Conservation (phyloP, 2,888 invertebrate genomes). For the Leptinotarsa juncta region DNA sequence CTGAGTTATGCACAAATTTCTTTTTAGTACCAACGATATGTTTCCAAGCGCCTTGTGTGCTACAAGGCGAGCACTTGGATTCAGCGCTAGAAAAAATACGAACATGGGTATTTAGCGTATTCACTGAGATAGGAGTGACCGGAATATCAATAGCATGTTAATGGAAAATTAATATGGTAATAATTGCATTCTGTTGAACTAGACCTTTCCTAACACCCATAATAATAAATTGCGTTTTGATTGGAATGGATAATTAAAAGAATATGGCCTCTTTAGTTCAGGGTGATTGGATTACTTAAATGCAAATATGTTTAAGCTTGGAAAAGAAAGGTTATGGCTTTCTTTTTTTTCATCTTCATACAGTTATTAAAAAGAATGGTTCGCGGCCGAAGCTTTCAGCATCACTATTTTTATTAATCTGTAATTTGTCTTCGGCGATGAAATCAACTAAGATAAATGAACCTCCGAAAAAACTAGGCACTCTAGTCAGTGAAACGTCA, state of each 20-base stretch:
- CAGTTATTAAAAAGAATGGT: no score
- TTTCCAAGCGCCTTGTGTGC: background rate
- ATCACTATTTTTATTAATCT: no score
- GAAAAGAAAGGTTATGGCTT: no score
- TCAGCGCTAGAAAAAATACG: background rate
- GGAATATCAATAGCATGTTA: background rate
- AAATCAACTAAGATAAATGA: no score
- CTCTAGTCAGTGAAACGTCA: no score
- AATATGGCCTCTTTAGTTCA: background rate
- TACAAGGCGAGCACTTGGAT: background rate
- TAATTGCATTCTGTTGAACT: constrained; percentile 9
- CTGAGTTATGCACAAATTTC: background rate
- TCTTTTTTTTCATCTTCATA: no score
- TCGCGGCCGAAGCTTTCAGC: no score
- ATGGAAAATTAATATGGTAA: constrained; percentile 4
- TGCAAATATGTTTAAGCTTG: no score
- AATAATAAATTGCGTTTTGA: background rate
- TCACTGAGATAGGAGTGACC: background rate
- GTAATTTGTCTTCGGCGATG: no score
- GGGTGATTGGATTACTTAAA: background rate
- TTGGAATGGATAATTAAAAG: background rate
- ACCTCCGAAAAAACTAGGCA: no score
- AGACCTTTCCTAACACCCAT: constrained; percentile 5
- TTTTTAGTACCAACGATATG: background rate
- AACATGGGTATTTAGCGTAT: background rate